A percentile compares a stretch with the other conserved stretches of the same genome.
phyloP scores from a whole-genome alignment of 2,113 vertebrate genomes.

The Steatornis caripensis region DNA sequence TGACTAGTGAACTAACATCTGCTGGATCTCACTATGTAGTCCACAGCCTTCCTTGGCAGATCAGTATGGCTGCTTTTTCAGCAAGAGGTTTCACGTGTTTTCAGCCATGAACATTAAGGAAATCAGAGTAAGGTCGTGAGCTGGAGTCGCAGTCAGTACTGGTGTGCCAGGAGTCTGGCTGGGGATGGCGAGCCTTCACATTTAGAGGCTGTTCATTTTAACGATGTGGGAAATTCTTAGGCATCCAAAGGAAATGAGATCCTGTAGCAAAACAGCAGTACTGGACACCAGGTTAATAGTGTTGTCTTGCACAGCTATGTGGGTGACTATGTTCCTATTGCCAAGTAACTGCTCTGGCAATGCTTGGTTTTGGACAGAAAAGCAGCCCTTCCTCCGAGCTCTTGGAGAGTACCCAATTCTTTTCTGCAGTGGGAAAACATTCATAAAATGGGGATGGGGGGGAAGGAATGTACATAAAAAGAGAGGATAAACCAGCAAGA shows the following conservation, averaged over 20 bases:
- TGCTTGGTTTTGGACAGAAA: not conserved
- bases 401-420: not conserved
- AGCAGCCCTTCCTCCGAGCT: not conserved
- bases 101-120: not conserved
- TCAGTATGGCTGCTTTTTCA: not conserved
- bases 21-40: not conserved
- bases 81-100: not conserved
- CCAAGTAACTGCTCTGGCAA: conserved; percentile 8
- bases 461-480: not conserved
- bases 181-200: not conserved
- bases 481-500: not conserved
- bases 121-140: not conserved
- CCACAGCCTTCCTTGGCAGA: not conserved
- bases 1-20: not conserved
- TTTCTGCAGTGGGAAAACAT: not conserved
- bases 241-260: conserved; percentile 3
- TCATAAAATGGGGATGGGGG: not conserved
- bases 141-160: not conserved
- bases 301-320: not conserved
- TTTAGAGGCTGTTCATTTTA: conserved; percentile 20
- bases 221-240: conserved; percentile 28
- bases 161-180: conserved; percentile 11
- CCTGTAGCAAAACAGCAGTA: not conserved
- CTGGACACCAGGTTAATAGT: not conserved
- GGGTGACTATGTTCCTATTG: not conserved